Evolutionary conservation across 1,140 invertebrate species (phyloP).

Genomic region (Bombyx mandarina): DNA sequence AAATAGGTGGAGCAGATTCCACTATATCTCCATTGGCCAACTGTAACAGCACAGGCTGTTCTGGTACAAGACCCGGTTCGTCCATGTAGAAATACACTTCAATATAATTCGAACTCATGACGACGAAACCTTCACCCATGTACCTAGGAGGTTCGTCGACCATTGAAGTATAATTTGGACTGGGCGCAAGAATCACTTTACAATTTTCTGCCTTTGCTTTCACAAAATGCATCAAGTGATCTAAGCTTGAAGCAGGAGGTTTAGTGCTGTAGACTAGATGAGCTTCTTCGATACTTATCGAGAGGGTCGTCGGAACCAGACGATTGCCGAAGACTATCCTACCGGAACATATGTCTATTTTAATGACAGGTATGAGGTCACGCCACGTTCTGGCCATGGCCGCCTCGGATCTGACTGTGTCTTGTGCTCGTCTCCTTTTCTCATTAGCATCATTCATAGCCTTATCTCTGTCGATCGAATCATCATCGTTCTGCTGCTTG

Average conservation of each 20-base stretch:
- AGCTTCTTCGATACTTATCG: conserved; percentile 94
- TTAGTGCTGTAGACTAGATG: conserved; percentile 97
- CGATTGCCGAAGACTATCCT: conserved; percentile 91
- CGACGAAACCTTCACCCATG: conserved; percentile 98
- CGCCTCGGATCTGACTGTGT: conserved; percentile 79
- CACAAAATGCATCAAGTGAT: conserved; percentile 96
- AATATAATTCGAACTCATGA: conserved; percentile 95
- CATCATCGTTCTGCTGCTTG: conserved; percentile 73
- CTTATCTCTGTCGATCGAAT: conserved; percentile 66
- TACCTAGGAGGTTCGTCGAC: conserved; percentile 95
- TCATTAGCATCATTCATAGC: conserved; percentile 75
- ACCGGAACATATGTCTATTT: conserved; percentile 92
- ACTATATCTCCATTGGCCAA: conserved; percentile 94
- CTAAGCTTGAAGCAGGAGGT: conserved; percentile 91
- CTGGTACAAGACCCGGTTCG: conserved; percentile 90
- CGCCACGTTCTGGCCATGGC: conserved; percentile 91
- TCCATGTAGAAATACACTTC: conserved; percentile 98
- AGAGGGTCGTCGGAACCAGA: conserved; percentile 92
- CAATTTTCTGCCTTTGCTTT: conserved; percentile 97
- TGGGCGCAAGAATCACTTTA: conserved; percentile 93
- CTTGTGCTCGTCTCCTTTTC: conserved; percentile 71
- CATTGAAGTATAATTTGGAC: conserved; percentile 93
- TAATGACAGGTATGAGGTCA: conserved; percentile 97
- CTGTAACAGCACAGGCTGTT: conserved; percentile 90
- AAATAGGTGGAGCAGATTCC: conserved; percentile 91